Percentiles rank a stretch among this genome's conserved stretches.
phyloP scores from a whole-genome alignment of 2,113 vertebrate species.

The Semnornis frantzii region DNA sequence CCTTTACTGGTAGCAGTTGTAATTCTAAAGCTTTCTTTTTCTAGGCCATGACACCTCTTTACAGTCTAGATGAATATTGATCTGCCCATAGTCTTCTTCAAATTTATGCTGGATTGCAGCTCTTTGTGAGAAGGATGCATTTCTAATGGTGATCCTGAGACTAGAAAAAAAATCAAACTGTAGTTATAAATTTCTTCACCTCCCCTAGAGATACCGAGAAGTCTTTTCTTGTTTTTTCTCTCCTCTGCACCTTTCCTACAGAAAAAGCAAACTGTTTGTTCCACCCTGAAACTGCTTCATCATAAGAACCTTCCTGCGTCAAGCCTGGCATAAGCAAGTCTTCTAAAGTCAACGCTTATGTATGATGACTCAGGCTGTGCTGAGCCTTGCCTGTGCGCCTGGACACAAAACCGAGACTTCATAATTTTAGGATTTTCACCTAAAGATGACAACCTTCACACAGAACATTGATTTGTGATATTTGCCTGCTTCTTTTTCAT shows the following conservation, averaged over 20 bases:
- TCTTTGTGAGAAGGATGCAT: constrained; percentile 1
- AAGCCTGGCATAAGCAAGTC: not conserved
- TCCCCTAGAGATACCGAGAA: not conserved
- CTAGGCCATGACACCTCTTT: constrained; percentile 27
- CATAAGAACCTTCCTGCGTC: not conserved
- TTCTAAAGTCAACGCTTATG: not conserved
- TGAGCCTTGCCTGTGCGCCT: not conserved
- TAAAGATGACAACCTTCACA: not conserved
- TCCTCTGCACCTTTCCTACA: not conserved
- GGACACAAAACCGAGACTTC: not conserved
- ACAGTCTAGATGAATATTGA: constrained; percentile 44
- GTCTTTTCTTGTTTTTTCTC: not conserved
- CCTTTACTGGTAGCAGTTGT: not conserved
- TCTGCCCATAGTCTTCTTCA: constrained; percentile 3
- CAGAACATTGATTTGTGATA: not conserved
- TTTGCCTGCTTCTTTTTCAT: not conserved
- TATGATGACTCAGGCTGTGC: not conserved
- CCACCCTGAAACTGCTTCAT: not conserved
- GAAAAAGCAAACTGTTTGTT: not conserved
- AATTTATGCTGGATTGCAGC: constrained; percentile 6
- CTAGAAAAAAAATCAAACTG: not conserved
- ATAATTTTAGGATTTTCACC: not conserved
- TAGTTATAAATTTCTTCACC: not conserved
- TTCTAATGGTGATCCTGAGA: constrained; percentile 26
- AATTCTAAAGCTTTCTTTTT: constrained; percentile 46